Base-by-base conservation (phyloP, 2,797 vertebrate species). In the Cryptoprocta ferox region DNA sequence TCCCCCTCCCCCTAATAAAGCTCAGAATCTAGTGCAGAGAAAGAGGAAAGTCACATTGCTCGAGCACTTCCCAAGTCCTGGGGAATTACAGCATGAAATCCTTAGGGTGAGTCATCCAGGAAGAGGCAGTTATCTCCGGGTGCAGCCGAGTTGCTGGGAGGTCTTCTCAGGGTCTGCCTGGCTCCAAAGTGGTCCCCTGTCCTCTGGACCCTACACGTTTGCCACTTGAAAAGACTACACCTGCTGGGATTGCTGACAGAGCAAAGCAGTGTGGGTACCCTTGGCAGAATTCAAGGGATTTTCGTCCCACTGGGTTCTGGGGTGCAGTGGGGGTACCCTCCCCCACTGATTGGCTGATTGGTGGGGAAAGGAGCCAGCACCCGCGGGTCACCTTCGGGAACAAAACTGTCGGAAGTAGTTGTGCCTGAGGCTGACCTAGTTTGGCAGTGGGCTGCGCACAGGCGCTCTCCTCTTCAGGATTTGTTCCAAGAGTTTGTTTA, bases 401-500 rank as follows among this genome's bases (percentile, higher is more conserved):
- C 85, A 83, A 24, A 24, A 96, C 78, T 94, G 88, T 92, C 88
- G 75, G 85, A 88, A 92, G 92, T 0, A 2, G 50, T 10, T 9
- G 42, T 91, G 97, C 92, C 94, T 48, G 84, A 91, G 71, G 78
- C 76, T 92, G 97, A 92, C 90, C 97, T 84, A 89, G 59, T 96
- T 96, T 89, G 91, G 66, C 35, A 91, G 79, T 12, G 91, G 50
- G 78, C 83, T 7, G 39, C 45, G 68, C 59, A 87, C 39, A 42
- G 59, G 70, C 19, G 2, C 32, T 65, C 65, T 82, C 94, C 87
- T 56, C 95, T 94, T 86, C 73, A 84, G 6, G 5, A 35, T 83
- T 90, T 86, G 97, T 96, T 97, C 89, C 71, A 95, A 70, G 94
- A 66, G 4, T 65, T 93, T 42, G 28, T 97, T 96, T 94, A 96